Evolutionary conservation across 2,888 invertebrate species (phyloP).

Genomic region (Hirtodrosophila duncani): DNA sequence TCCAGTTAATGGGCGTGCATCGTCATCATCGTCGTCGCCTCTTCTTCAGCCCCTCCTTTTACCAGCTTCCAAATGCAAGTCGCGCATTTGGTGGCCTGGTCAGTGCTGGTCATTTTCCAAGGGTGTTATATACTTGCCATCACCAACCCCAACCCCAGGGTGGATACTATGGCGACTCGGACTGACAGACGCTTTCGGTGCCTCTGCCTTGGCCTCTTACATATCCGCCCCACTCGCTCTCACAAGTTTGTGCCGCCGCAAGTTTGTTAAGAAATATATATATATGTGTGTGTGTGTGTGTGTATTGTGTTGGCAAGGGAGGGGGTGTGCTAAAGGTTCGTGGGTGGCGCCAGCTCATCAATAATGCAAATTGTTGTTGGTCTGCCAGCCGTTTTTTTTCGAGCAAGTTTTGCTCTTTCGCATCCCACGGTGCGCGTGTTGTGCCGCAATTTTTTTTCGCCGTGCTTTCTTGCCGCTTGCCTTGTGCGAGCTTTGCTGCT

Average conservation of each 20-base stretch:
- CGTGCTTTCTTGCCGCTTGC: constrained; percentile 57
- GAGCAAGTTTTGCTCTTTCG: constrained; percentile 32
- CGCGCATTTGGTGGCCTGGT: constrained; percentile 62
- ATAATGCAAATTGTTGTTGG: constrained; percentile 72
- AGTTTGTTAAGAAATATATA: constrained; percentile 67
- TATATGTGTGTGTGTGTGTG: no score
- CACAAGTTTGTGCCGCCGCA: constrained; percentile 50
- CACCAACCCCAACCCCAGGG: constrained; percentile 3
- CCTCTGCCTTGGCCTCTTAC: constrained; percentile 20
- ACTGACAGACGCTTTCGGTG: no score
- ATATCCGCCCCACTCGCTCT: constrained; percentile 34
- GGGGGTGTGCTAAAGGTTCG: constrained; percentile 1
- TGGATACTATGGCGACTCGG: no score
- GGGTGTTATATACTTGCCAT: constrained; percentile 61
- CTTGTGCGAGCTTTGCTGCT: constrained; percentile 56
- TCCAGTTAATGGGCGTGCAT: constrained; percentile 71
- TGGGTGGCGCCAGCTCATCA: constrained; percentile 47
- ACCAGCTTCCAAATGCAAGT: no score
- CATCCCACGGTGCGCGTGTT: constrained; percentile 69
- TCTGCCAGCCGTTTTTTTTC: constrained; percentile 55
- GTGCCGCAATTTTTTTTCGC: constrained; percentile 67
- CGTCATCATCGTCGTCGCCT: constrained; percentile 32
- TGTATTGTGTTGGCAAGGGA: not conserved
- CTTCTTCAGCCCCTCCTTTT: constrained; percentile 25
- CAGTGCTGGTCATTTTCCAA: constrained; percentile 69